These are phyloP conservation scores for Eurystomus gularis DNA, from an alignment of 2,113 vertebrate species.

Conservation along the genomic window DNA sequence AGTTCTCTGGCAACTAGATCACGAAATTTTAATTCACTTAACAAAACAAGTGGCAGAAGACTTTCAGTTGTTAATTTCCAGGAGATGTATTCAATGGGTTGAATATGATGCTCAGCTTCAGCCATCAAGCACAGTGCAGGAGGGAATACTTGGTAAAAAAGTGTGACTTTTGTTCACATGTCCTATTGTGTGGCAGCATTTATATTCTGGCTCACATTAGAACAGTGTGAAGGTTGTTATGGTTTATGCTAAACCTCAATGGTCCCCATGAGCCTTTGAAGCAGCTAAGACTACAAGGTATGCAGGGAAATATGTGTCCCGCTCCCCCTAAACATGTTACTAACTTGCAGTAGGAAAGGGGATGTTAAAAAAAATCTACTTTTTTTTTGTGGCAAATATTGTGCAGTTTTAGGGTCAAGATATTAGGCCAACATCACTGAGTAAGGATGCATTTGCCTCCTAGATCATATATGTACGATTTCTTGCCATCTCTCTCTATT, in stretches of 20 bases:
- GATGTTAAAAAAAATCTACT: not conserved
- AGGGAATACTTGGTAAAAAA: not conserved
- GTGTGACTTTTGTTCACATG: not conserved
- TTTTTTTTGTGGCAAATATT: not conserved
- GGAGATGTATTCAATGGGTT: not conserved
- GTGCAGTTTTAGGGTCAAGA: not conserved
- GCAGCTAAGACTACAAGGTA: not conserved
- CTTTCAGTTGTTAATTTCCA: not conserved
- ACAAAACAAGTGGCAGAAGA: not conserved
- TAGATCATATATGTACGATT: not conserved
- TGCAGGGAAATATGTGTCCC: not conserved
- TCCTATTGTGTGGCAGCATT: not conserved
- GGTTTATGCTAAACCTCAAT: not conserved
- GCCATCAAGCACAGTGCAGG: not conserved
- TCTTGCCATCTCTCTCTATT: not conserved
- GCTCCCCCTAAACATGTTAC: not conserved
- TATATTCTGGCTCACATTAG: not conserved
- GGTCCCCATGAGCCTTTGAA: not conserved
- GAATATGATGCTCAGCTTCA: not conserved
- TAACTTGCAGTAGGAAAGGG: not conserved
- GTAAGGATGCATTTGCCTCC: not conserved
- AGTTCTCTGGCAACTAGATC: not conserved
- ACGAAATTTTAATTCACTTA: not conserved
- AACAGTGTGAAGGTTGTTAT: not conserved
- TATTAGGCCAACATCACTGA: not conserved